Percentiles rank a stretch among this genome's conserved stretches.
Evolutionary conservation across 2,113 vertebrate genomes (phyloP).

Genomic region (Baryphthengus martii): DNA sequence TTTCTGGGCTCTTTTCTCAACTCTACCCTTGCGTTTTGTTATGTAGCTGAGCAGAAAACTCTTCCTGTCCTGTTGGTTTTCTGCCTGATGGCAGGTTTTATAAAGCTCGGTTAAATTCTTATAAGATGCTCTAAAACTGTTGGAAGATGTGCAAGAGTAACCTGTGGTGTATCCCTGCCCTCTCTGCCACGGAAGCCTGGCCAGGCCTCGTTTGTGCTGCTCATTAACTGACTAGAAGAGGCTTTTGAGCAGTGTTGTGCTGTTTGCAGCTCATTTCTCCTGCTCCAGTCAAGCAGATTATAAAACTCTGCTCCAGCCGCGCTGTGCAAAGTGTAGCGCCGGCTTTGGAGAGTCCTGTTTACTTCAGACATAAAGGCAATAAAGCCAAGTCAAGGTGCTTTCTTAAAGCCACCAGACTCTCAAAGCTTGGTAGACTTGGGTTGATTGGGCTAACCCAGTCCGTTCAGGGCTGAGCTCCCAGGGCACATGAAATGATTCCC

Average conservation of each 20-base stretch:
- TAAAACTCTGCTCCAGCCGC: not conserved
- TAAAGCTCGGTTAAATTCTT: not conserved
- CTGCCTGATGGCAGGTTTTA: not conserved
- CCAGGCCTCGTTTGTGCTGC: not conserved
- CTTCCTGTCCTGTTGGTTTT: not conserved
- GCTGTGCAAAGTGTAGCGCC: not conserved
- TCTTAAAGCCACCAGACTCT: not conserved
- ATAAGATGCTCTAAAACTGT: not conserved
- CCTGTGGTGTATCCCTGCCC: not conserved
- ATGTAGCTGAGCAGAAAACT: not conserved
- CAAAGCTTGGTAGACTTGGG: not conserved
- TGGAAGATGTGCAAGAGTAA: not conserved
- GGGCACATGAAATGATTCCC: not conserved
- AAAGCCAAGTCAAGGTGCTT: not conserved
- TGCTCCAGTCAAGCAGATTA: fast-evolving
- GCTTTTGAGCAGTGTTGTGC: not conserved
- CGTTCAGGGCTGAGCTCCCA: not conserved
- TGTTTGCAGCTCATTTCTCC: not conserved
- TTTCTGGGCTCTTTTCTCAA: fast-evolving
- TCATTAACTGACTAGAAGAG: not conserved
- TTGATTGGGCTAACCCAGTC: not conserved
- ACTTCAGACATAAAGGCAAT: not conserved
- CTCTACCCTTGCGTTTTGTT: fast-evolving
- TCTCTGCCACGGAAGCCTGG: not conserved
- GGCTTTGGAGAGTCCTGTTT: not conserved